Conservation (phyloP, 2,888 invertebrate genomes). For the Choreutis nemorana region DNA sequence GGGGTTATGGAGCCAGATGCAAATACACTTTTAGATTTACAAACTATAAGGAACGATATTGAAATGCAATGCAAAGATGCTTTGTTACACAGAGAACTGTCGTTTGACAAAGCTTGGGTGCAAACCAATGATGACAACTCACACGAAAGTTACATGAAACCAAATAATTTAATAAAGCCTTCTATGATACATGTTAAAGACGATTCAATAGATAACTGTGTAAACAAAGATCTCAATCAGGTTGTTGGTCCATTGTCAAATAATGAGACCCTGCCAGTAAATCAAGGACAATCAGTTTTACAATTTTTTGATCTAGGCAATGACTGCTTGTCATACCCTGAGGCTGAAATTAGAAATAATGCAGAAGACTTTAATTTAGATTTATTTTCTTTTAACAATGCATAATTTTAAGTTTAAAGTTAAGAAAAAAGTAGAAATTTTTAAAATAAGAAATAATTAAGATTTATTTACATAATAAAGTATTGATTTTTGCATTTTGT, state of each 20-base stretch:
- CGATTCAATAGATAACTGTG: constrained; percentile 16
- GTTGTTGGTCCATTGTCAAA: background rate
- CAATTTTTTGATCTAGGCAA: constrained; percentile 37
- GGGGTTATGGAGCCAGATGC: background rate
- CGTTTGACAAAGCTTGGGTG: constrained; percentile 19
- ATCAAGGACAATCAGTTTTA: constrained; percentile 38
- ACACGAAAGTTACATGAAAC: constrained; percentile 33
- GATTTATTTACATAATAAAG: constrained; percentile 7
- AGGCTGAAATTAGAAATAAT: constrained; percentile 48
- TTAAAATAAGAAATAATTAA: constrained; percentile 10
- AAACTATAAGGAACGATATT: constrained; percentile 32
- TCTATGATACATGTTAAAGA: constrained; percentile 33
- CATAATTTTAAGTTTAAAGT: constrained; percentile 17
- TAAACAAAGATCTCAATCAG: constrained; percentile 15
- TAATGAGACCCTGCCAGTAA: background rate
- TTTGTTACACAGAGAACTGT: constrained; percentile 32
- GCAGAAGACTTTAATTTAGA: constrained; percentile 50
- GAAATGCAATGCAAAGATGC: constrained; percentile 28
- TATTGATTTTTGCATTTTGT: too few relatives aligned
- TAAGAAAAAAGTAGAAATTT: constrained; percentile 12
- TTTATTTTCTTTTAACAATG: constrained; percentile 48
- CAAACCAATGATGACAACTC: constrained; percentile 23
- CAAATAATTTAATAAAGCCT: constrained; percentile 33
- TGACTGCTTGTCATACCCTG: constrained; percentile 42
- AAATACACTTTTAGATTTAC: constrained; percentile 14